Evolutionary conservation across 2,888 invertebrate species (phyloP).

Genomic region (Trichacis sp.): DNA sequence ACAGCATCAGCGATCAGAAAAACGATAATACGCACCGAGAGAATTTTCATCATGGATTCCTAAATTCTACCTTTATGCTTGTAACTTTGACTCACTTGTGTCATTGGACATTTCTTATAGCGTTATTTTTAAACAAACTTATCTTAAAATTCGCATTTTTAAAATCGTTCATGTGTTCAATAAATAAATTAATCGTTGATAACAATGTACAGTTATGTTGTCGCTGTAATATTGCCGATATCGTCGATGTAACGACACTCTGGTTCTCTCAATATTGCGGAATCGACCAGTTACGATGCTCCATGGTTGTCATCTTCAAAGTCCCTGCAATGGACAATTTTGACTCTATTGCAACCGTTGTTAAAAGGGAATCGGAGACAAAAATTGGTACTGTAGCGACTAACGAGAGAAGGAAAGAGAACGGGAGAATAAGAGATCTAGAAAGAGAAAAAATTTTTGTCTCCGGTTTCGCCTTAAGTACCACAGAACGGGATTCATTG

Average conservation of each 20-base stretch:
- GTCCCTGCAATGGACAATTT: constrained; percentile 57
- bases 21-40: neutral
- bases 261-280: constrained; percentile 49
- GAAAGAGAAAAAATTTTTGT: too few species aligned
- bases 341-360: neutral
- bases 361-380: too few species aligned
- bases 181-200: constrained; percentile 16
- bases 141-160: constrained; percentile 7
- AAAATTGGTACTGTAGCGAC: too few species aligned
- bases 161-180: constrained; percentile 1
- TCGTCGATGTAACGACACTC: constrained; percentile 27
- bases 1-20: neutral
- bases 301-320: constrained; percentile 66
- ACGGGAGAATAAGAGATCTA: too few species aligned
- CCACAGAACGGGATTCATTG: too few species aligned
- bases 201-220: constrained; percentile 37
- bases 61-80: too few species aligned
- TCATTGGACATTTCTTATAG: constrained; percentile 6
- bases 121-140: constrained; percentile 4
- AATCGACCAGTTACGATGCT: constrained; percentile 60
- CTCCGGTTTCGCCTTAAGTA: too few species aligned
- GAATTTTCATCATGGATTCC: too few species aligned
- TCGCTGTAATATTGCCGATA: constrained; percentile 19
- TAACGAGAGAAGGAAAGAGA: too few species aligned
- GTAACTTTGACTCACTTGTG: neutral